Base-by-base conservation (phyloP, 2,113 vertebrate genomes). In the Cottus gobio region DNA sequence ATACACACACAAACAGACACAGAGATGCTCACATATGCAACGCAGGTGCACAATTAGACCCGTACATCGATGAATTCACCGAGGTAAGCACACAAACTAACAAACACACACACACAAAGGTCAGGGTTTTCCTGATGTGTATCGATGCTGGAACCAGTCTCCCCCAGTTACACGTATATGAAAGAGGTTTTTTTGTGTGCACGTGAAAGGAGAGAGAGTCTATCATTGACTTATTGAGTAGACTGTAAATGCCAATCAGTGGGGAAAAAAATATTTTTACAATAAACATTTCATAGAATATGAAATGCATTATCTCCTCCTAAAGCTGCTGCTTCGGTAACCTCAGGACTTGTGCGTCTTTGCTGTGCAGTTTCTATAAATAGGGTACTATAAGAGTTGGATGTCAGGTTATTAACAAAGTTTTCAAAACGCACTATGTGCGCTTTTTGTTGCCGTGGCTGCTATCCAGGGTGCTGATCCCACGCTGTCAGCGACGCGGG, bases 51-150 rank as follows among this genome's bases (percentile, higher is more conserved):
- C 67, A 71, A 42, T 31, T 37, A 57, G 48, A 62, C 28, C 9
- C 13, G 8, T 3, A 46, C 69, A 70, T 50, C 54, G 48, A 54
- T 34, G 42, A 63, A 70, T 24, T 26, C 20, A 24, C 58, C n/a
- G 34, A 44, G 5, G 20, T 24, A 30, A n/a, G n/a, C 39, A 22
- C 78, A 61, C 46, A n/a, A 34, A 62, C 42, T 71, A 12, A 56
- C 39, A 50, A 6, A 50, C 8, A 44, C 24, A 31, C 36, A 72
- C 74, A 78, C 65, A 84, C 44, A 89, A 87, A 89, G 82, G 82
- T 89, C 87, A 85, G 73, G n/a, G 44, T 83, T 61, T 44, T 34
- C 62, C 56, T 54, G 69, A 46, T 83, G 76, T 79, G 56, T 50
- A 56, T 28, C n/a, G 73, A 75, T 52, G 65, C 57, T 76, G 48